Base-by-base conservation (phyloP, 2,797 vertebrate genomes). In the Ammospiza maritima region DNA sequence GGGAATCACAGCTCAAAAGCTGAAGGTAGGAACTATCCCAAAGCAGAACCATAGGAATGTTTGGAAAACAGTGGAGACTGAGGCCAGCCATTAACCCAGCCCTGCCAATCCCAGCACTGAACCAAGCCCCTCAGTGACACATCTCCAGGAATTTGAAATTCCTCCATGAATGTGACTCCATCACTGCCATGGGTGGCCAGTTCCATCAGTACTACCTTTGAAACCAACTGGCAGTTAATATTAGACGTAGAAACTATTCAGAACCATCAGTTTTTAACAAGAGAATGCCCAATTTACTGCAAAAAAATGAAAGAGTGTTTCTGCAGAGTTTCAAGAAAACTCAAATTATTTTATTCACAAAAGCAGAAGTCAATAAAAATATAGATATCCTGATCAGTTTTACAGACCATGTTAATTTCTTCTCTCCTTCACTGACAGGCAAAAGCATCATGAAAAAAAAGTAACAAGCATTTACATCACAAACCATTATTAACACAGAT, bases 321-420 rank as follows among this genome's bases (percentile, higher is more conserved):
- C 69, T 85, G 72, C 66, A 73, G 83, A 90, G 34, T 67, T 88
- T 88, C 87, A 84, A 95, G 94, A 96, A 95, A 97, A 97, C 95
- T 95, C 91, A 93, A 95, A 93, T 83, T 72, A 74, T 95, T 97
- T 96, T 95, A 96, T 96, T 97, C 93, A 96, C 90, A 96, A 95
- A 96, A 95, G 94, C 94, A 85, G 34, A 94, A 92, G 76, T 96
- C 81, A 91, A 92, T 97, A 96, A 97, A 95, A 96, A 95, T 96
- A 97, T 83, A 97, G 82, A 90, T 91, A 94, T 92, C 92, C 94
- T 94, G 88, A 92, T 85, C 83, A 94, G 85, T 96, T 89, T 94
- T 94, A 96, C 94, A 96, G 77, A 93, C 50, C 84, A 84, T 1
- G 48, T 79, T 87, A 6, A 54, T 88, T 91, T 94, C 61, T 90